Evolutionary conservation across 2,113 vertebrate species (phyloP).

Genomic region (Cephalopterus ornatus): DNA sequence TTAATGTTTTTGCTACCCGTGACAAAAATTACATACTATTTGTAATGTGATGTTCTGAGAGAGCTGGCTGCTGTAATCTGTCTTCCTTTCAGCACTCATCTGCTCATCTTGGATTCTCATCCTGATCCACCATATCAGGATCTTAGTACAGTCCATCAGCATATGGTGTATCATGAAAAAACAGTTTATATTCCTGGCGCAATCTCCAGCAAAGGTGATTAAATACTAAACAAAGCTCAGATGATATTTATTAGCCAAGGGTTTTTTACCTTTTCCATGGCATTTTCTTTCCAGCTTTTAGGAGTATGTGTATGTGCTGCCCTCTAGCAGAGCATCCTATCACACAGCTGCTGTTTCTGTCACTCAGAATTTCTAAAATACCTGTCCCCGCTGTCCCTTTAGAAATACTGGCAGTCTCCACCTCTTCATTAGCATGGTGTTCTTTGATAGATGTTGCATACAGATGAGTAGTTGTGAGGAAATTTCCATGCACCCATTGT

Average conservation of each 20-base stretch:
- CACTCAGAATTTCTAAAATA: not conserved
- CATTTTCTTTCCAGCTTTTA: not conserved
- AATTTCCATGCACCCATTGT: not conserved
- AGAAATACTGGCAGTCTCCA: not conserved
- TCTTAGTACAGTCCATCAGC: not conserved
- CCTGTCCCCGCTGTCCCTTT: not conserved
- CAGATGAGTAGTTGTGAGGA: not conserved
- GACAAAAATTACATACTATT: not conserved
- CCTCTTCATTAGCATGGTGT: fast-evolving
- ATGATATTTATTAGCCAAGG: not conserved
- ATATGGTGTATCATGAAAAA: not conserved
- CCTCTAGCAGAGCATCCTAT: conserved; percentile 21
- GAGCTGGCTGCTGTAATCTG: not conserved
- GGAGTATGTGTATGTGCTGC: not conserved
- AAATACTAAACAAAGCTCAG: not conserved
- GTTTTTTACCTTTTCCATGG: not conserved
- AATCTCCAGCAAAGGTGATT: not conserved
- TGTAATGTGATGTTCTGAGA: not conserved
- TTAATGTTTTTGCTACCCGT: not conserved
- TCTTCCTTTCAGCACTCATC: not conserved
- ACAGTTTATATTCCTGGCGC: not conserved
- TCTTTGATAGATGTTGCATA: not conserved
- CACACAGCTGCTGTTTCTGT: not conserved
- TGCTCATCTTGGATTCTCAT: not conserved
- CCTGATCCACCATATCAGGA: not conserved